Evolutionary conservation across 2,113 vertebrate genomes (phyloP), one percentile per base, ranked within the genome.

Genomic region (Phyllostomus hastatus): DNA sequence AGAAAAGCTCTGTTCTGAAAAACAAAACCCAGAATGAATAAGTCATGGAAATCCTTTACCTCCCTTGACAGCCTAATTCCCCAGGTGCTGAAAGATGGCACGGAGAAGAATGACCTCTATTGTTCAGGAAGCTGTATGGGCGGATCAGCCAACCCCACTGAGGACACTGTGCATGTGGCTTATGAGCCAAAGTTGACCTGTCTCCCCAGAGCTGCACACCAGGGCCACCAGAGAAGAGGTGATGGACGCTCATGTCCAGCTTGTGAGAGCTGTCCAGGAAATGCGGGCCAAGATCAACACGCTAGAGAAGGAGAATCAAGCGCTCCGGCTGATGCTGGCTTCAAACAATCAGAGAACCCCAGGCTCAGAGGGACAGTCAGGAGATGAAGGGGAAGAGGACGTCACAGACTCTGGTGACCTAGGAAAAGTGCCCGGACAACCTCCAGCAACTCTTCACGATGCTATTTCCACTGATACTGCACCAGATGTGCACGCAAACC

Each of bases 261-360:
- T 99, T 33, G 96, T 99, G n/a, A 98, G 98, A 92, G 95, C 99
- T 80, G 98, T 99, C 98, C 98, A 97, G 94, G 99, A 99, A 97
- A 99, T 99, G 99, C 98, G 66, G 3, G 98, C 98, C 8, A 99
- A 99, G 11, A 99, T 99, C 97, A 98, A 98, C 95, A 98, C 98
- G 95, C 97, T 99, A 96, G 98, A 99, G 97, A 98, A 96, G 19
- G 99, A 99, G 86, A 99, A 99, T 97, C 97, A 94, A 38, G 98
- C 97, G 6, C 98, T 99, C 81, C 97, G 97, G 0, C 98, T 98
- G 86, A 98, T 98, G 84, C 88, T 98, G 81, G 94, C 93, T 33
- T 98, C 97, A 87, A 92, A 83, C 1, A 88, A 48, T 87, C 73
- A 61, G 52, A 24, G 84, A 52, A 20, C 61, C 0, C 10, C 69